phyloP scores from a whole-genome alignment of 1,140 invertebrate genomes.

The Hypsibius dujardini region DNA sequence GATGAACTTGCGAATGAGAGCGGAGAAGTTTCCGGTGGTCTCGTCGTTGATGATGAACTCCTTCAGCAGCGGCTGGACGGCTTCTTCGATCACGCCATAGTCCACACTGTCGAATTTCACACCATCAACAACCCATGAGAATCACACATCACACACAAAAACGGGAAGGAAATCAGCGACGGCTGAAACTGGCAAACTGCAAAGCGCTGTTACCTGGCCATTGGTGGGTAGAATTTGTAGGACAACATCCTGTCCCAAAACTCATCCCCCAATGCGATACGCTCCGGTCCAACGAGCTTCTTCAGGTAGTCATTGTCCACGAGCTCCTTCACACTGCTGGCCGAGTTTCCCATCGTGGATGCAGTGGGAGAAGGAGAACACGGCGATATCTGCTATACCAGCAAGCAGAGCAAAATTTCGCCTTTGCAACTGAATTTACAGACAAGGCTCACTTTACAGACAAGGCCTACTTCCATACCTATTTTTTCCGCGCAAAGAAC shows the following conservation, averaged over 20 bases:
- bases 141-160: background rate
- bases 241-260: conserved; percentile 5
- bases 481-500: no score
- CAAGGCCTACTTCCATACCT: no score
- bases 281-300: background rate
- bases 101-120: no score
- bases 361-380: no score
- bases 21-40: background rate
- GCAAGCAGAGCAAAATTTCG: no score
- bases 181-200: background rate
- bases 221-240: conserved; percentile 5
- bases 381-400: no score
- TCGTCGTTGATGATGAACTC: conserved; percentile 9
- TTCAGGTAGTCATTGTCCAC: background rate
- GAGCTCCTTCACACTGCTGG: background rate
- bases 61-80: background rate
- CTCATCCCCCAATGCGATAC: background rate
- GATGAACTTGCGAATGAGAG: background rate
- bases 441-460: no score
- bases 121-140: no score
- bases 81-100: background rate
- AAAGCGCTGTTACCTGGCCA: background rate
- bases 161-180: background rate
- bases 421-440: no score
- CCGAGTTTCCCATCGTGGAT: background rate